Conservation (phyloP, 1,140 invertebrate genomes). For the Xylocopa sonorina region DNA sequence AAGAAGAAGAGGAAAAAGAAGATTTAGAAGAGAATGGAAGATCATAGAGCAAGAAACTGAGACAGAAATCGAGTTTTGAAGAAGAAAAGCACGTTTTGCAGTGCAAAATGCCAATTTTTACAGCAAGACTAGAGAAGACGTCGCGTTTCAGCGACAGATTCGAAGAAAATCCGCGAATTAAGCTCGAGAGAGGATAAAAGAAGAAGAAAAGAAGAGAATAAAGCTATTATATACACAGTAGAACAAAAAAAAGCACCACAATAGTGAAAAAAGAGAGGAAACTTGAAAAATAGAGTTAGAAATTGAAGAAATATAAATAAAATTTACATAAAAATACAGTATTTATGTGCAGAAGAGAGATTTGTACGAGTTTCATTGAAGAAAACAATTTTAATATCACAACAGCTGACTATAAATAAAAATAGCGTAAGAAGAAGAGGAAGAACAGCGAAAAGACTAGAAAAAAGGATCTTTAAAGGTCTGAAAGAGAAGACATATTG, state of each 20-base stretch:
- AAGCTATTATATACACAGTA: constrained; percentile 13
- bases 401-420: background rate
- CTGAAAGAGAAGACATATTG: background rate
- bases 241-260: too few relatives aligned
- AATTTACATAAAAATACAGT: too few relatives aligned
- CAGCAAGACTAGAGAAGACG: background rate
- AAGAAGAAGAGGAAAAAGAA: background rate
- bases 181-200: constrained; percentile 9
- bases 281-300: background rate
- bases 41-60: background rate
- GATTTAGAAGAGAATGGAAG: background rate
- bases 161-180: background rate
- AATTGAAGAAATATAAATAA: background rate
- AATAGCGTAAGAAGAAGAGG: background rate
- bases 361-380: background rate
- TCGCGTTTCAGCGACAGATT: background rate
- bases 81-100: background rate
- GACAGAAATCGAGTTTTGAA: background rate
- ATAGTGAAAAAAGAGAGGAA: too few relatives aligned
- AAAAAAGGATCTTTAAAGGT: background rate
- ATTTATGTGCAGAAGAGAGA: background rate
- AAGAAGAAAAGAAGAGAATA: background rate
- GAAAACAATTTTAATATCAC: constrained; percentile 5
- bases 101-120: constrained; percentile 9
- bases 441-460: background rate